Evolutionary conservation across 1,140 invertebrate genomes (phyloP), one percentile per base, ranked within the genome.

Genomic region (Caenorhabditis inopinata): DNA sequence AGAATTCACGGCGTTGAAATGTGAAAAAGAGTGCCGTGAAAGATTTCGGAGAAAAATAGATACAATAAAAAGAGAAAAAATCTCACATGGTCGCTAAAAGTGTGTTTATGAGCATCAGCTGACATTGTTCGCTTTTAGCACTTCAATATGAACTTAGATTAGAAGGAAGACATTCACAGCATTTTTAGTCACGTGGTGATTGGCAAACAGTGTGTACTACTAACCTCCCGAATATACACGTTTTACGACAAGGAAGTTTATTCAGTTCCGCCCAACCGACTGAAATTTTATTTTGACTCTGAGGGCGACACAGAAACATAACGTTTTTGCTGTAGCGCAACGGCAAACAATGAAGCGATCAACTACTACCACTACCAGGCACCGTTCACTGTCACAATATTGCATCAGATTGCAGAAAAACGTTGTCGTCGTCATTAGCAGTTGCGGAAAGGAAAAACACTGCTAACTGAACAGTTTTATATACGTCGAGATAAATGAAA

Each of bases 341-440:
- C n/a, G n/a, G 27, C 58, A 38, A 42, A 68, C 29, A 68, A 68
- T 32, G 51, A 32, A 58, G n/a, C 27, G 51, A 29, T 58, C n/a
- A n/a, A n/a, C 18, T 47, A 47, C 46, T 18, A 16, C 47, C 47
- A 53, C 7, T 16, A n/a, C 25, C 23, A 62, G 53, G 35, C 53
- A 68, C 58, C 58, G 58, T 68, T 68, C 58, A 68, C 58, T 9
- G 3, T 32, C 58, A 21, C 58, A 68, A 4, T 68, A 68, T 68
- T 68, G 58, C 58, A 68, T 68, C 58, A 68, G 58, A 68, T 68
- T 68, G 58, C 58, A 68, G 58, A 68, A 68, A 68, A 68, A 58
- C 12, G n/a, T n/a, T n/a, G n/a, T n/a, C n/a, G n/a, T n/a, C 32
- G 32, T 21, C 58, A 21, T 5, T n/a, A 38, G 0, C 1, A 18